Evolutionary conservation across 2,113 vertebrate genomes (phyloP), one percentile per base, ranked within the genome.

Genomic region (Tyrannus savana): DNA sequence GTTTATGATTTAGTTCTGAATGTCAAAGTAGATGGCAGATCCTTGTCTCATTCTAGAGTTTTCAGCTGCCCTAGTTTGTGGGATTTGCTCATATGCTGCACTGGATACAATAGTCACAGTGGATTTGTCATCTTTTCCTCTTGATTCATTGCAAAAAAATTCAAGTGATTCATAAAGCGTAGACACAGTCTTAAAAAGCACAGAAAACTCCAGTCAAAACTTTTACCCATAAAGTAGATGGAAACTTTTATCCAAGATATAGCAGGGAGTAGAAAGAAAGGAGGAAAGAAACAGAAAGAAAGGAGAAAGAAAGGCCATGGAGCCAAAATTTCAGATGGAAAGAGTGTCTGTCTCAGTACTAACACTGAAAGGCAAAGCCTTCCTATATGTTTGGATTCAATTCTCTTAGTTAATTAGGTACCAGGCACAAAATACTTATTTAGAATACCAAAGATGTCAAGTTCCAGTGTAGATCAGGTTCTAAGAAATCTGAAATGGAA

Each of bases 151-250:
- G 83, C 46, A 90, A 85, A 95, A 71, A 76, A 73, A 73, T 63
- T 92, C 90, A 60, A 62, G n/a, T 52, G 96, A 93, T 46, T 97
- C 96, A 91, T 97, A 97, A 85, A 97, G 56, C 1, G 56, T 62
- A 92, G 93, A 98, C 28, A 84, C n/a, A 77, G 93, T 93, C 97
- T 97, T 84, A 52, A 94, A 97, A 97, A 92, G 21, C n/a, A 84
- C 96, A 83, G 37, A 78, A 92, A 92, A 84, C 10, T 17, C 14
- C 71, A 78, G 59, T 95, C 62, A 94, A 91, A 62, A 87, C 12
- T 75, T 81, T 18, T 47, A 74, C 12, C 16, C 16, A 27, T 46
- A 11, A 78, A 91, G 10, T 52, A 17, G 31, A 31, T 37, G 49
- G 2, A 92, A 89, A 59, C 39, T 84, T 89, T 33, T 74, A 92